Conservation (phyloP, 2,888 invertebrate genomes). For the Drosophila austrosaltans region DNA sequence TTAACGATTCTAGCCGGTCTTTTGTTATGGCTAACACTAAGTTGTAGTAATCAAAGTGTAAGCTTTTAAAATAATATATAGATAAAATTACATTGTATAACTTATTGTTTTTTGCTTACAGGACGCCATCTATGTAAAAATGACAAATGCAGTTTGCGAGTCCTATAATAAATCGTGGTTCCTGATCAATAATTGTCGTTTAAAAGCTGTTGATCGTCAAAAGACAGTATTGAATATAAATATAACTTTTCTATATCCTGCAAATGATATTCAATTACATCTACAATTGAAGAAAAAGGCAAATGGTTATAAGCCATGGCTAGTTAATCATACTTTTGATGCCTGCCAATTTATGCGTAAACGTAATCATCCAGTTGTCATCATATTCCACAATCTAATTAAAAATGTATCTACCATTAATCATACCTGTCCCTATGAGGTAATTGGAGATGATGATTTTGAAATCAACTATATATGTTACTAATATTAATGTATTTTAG, state of each 20-base stretch:
- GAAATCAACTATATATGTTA: background rate
- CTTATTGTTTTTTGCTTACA: background rate
- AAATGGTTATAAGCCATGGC: slow-evolving; percentile 40
- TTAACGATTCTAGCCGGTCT: background rate
- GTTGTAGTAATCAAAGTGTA: background rate
- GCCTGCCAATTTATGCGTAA: slow-evolving; percentile 21
- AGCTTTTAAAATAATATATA: background rate
- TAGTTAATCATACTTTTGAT: slow-evolving; percentile 23
- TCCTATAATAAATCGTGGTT: slow-evolving; percentile 31
- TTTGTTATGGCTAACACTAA: background rate
- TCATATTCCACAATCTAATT: slow-evolving; percentile 19
- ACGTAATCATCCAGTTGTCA: slow-evolving; percentile 18
- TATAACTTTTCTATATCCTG: background rate
- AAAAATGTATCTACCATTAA: slow-evolving; percentile 28
- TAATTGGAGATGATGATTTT: background rate
- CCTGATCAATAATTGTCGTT: slow-evolving; percentile 22
- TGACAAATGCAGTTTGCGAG: slow-evolving; percentile 40
- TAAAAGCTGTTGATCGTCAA: slow-evolving; percentile 29
- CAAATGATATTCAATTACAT: slow-evolving; percentile 14
- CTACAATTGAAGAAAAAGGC: slow-evolving; percentile 21
- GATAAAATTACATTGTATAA: background rate
- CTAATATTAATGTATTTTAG: background rate
- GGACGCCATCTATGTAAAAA: slow-evolving; percentile 25
- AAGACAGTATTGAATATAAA: slow-evolving; percentile 28
- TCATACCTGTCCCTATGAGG: slow-evolving; percentile 40